Base-by-base conservation (phyloP, 2,797 vertebrate genomes). In the Microctenopoma lineatum region DNA sequence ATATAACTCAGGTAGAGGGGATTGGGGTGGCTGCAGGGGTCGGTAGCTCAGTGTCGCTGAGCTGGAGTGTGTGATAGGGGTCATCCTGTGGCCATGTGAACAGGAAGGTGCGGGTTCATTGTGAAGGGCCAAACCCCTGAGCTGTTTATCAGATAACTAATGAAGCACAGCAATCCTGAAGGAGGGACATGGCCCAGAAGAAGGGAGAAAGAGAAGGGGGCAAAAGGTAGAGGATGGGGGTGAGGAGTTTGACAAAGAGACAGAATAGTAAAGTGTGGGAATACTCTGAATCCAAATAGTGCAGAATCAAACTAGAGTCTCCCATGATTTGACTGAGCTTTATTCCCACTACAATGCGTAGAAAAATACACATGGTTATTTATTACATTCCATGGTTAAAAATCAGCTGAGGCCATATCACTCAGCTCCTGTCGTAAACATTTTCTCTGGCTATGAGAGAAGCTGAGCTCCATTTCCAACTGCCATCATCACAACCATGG, bases 131-230 rank as follows among this genome's bases (percentile, higher is more conserved):
- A 68, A 80, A 86, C 84, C 87, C 84, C 83, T 66, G 79, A 80
- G 92, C 93, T 92, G 93, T 96, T 95, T 94, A 92, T 96, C 96
- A 96, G 92, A 90, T 91, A 90, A 91, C 93, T 95, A 97, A 96
- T 96, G 96, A 94, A 95, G 94, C 95, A 95, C 82, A 93, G 94
- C 94, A 78, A 29, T 69, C 84, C 75, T 29, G 29, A 34, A 51
- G 45, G 42, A 54, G 21, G 69, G 42, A 18, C 21, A 11, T n/a
- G 50, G 11, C 52, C 3, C 1, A 16, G 14, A 12, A 18, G 11
- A 1, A 41, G 29, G 14, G 39, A 11, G 18, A 32, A 39, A 29
- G 75, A 58, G 18, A 61, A 34, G 27, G 46, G 74, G 69, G 58
- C 27, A 48, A 64, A 67, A 76, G 67, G 73, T 66, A 72, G 25